Percentiles rank a stretch among this genome's conserved stretches.
phyloP scores from a whole-genome alignment of 30 jellyfish, hydroid and myxozoan genomes.

The Aurelia sp. region DNA sequence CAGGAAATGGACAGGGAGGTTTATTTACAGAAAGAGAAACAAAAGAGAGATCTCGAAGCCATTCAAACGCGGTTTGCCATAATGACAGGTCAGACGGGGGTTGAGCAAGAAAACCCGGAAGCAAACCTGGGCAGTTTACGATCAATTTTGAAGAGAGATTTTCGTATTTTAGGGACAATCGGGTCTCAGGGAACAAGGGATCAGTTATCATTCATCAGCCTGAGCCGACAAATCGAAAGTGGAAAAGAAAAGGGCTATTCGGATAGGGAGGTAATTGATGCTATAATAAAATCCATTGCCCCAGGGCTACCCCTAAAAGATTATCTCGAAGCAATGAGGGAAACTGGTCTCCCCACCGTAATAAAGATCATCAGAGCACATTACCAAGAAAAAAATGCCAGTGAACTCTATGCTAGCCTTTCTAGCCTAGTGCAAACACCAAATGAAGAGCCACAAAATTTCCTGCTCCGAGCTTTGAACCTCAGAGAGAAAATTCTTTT shows the following conservation, averaged over 20 bases:
- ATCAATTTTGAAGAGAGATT: too few species aligned
- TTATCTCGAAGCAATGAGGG: conserved; percentile 47
- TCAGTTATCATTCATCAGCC: too few species aligned
- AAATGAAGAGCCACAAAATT: conserved; percentile 51
- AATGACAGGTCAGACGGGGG: too few species aligned
- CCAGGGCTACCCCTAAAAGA: conserved; percentile 37
- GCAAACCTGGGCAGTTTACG: too few species aligned
- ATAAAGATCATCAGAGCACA: conserved; percentile 48
- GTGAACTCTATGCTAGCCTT: conserved; percentile 45
- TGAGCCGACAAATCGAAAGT: too few species aligned
- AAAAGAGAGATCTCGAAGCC: too few species aligned
- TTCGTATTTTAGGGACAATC: too few species aligned
- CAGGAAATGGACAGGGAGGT: too few species aligned
- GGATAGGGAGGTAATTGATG: conserved; percentile 38
- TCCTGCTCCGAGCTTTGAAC: conserved; percentile 56
- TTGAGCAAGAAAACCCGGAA: too few species aligned
- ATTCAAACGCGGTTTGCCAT: too few species aligned
- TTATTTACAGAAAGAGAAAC: too few species aligned
- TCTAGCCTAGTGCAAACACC: conserved; percentile 30
- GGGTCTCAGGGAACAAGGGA: too few species aligned
- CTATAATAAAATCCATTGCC: conserved; percentile 33
- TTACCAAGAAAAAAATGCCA: conserved; percentile 55
- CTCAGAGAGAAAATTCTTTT: conserved; percentile 32
- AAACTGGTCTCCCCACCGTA: conserved; percentile 28
- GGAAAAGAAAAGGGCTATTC: conserved; percentile 32